Evolutionary conservation across 2,888 invertebrate species (phyloP), one percentile per base, ranked within the genome.

Genomic region (Dendrolimus pini): DNA sequence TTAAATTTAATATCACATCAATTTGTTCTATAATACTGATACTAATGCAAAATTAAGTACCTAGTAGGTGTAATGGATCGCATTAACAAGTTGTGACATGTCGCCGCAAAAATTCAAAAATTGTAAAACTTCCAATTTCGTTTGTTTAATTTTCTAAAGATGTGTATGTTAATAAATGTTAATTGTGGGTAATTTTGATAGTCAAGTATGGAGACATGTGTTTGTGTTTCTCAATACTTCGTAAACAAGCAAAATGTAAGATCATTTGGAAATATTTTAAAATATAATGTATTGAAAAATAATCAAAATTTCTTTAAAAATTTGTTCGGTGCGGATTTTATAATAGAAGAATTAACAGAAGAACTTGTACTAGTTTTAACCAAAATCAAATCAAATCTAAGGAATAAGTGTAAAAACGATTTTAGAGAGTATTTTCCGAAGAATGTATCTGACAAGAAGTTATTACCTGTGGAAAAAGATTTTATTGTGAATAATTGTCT

Each of bases 191-290:
- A 30, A 30, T 30, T 30, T 30, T 30, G 30, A 30, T 30, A 30
- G 30, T 30, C 47, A 47, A 47, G 12, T 47, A 47, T 47, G 47
- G 47, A 47, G 12, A 12, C 53, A 10, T 73, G 78, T 0, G 59
- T 83, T 58, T 86, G 85, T 69, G 69, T 84, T 60, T 80, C 88
- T 1, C 77, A 83, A 61, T 72, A 79, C 64, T 89, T 89, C 65
- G 73, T 78, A 7, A 86, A 88, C 67, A 90, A 89, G 70, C 83
- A 85, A 70, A 86, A 89, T 68, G 71, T 86, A 53, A 73, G 90
- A 59, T 85, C 87, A 1, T 82, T 75, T 62, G 69, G 66, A 57
- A 86, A 85, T 68, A 65, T 85, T 64, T 53, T 85, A 18, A 78
- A 80, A 66, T 60, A 65, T 41, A 76, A 74, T 60, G 63, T 75